phyloP scores from a whole-genome alignment of 1,140 invertebrate genomes.

The Gerris buenoi region DNA sequence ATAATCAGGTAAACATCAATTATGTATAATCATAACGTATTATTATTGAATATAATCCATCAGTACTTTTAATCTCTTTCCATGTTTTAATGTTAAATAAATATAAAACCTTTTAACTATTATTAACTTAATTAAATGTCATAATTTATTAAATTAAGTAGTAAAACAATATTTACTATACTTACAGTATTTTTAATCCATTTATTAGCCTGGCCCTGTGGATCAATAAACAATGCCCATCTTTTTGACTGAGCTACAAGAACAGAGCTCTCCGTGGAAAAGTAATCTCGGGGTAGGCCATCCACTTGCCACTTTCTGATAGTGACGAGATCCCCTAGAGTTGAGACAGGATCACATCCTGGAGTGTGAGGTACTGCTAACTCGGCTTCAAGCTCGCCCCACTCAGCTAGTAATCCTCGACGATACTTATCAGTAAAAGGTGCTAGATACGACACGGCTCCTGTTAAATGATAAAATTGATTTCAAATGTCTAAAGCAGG shows the following conservation, averaged over 20 bases:
- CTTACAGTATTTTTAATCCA: conserved; percentile 54
- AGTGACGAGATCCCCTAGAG: conserved; percentile 43
- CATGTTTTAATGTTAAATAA: no score
- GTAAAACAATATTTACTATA: background rate
- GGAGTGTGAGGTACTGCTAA: conserved; percentile 36
- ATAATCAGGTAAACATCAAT: no score
- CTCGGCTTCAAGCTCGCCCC: conserved; percentile 21
- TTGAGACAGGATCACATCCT: conserved; percentile 39
- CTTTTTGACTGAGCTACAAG: conserved; percentile 40
- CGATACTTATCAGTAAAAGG: conserved; percentile 45
- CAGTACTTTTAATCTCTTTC: no score
- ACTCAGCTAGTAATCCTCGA: conserved; percentile 25
- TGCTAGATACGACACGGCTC: conserved; percentile 51
- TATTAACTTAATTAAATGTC: no score
- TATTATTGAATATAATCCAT: no score
- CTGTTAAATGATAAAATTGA: conserved; percentile 35
- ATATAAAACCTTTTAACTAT: no score
- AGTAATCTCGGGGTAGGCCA: conserved; percentile 46
- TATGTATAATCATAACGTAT: no score
- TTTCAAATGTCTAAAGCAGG: no score
- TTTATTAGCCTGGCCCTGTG: conserved; percentile 51
- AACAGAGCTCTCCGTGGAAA: conserved; percentile 53
- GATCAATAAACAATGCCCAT: conserved; percentile 57
- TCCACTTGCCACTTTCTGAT: conserved; percentile 48
- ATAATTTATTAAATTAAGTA: background rate